Evolutionary conservation across 2,113 vertebrate genomes (phyloP), one percentile per base, ranked within the genome.

Genomic region (Epinephelus cyanopodus): DNA sequence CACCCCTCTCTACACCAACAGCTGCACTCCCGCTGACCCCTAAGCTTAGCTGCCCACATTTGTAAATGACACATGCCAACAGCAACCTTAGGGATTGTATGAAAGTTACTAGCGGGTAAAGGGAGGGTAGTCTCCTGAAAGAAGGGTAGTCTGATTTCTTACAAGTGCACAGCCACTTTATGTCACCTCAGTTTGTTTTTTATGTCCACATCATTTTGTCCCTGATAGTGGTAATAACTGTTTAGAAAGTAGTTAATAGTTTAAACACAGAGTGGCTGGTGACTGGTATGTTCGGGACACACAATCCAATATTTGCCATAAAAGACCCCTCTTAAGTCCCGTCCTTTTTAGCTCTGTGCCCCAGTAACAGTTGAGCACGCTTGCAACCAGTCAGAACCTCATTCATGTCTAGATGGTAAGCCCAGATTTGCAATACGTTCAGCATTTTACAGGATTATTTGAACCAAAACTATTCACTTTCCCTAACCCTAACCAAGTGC

Each of bases 11-110:
- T 3, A 37, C 70, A 47, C 19, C 18, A 13, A 68, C 78, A 82
- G 63, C 85, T 79, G 79, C 75, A 19, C 56, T 18, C 12, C 23
- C 37, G 3, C 53, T 75, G 60, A 76, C 71, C 61, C 14, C 69
- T 14, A 21, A n/a, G 23, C 61, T 74, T 62, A 72, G 27, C n/a
- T 21, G 45, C 70, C 64, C 15, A 29, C 3, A 45, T 79, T 37
- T 39, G 50, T 53, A 54, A 69, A 47, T 52, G 19, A 56, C 71
- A 67, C 10, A 7, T 19, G 29, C 4, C n/a, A 45, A 17, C 53
- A 29, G 15, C 37, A 65, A 66, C n/a, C 60, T 56, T 21, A 45
- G 62, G 6, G 21, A 6, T 14, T 37, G 42, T 15, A 33, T 1
- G 15, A 29, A 73, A 74, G 48, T 21, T 21, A 73, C 21, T 21